A percentile compares a stretch with the other conserved stretches of the same genome.
Conservation (phyloP, 2,888 invertebrate genomes). For the Nemotelus pantherinus region DNA sequence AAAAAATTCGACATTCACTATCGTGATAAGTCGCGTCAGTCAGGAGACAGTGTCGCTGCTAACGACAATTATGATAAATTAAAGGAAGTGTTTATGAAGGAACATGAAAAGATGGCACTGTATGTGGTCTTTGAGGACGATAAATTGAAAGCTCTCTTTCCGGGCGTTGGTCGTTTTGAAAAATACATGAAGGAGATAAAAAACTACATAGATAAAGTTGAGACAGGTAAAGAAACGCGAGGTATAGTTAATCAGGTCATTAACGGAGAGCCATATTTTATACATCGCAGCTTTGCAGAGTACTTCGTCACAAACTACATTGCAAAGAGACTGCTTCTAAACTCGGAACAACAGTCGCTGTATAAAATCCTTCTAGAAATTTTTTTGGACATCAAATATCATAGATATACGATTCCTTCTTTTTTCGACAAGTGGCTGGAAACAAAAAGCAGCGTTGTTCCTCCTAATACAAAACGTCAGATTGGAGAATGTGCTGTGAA, state of each 20-base stretch:
- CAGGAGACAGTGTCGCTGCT: conserved; percentile 11
- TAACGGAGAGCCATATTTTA: conserved; percentile 15
- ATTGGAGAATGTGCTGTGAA: too few species aligned
- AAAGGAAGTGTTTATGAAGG: background rate
- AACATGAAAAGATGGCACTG: conserved; percentile 26
- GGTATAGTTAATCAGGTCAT: conserved; percentile 24
- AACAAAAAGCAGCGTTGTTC: too few species aligned
- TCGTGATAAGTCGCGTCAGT: conserved; percentile 33
- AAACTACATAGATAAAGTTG: background rate
- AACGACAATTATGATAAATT: background rate
- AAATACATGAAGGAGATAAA: conserved; percentile 4
- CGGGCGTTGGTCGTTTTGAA: background rate
- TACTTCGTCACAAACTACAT: conserved; percentile 23
- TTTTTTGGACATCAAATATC: too few species aligned
- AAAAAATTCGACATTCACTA: conserved; percentile 29
- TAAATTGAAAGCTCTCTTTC: background rate
- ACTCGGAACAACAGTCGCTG: too few species aligned
- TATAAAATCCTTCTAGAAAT: too few species aligned
- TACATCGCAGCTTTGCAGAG: conserved; percentile 39
- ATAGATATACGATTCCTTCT: too few species aligned
- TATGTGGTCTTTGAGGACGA: conserved; percentile 2
- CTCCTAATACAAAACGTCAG: too few species aligned
- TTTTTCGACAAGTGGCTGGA: too few species aligned
- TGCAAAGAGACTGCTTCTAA: background rate
- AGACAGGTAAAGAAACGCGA: conserved; percentile 13